These are phyloP conservation scores for Drosophila kuntzei DNA, from an alignment of 2,888 invertebrate genomes.

Conservation along the genomic window DNA sequence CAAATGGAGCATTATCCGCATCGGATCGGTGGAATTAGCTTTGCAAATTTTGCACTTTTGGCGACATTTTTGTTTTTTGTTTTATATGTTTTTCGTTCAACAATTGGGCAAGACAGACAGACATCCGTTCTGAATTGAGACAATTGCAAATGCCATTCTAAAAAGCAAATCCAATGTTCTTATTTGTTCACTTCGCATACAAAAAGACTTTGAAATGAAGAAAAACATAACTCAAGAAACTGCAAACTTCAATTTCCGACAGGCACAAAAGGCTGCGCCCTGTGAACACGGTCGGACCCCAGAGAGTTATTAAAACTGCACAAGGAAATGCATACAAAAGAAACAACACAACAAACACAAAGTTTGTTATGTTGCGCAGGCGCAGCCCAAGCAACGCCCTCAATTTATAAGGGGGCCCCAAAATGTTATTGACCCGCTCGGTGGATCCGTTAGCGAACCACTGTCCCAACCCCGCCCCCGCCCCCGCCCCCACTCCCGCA, in stretches of 20 bases:
- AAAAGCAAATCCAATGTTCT: slow-evolving; percentile 31
- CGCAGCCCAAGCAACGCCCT: slow-evolving; percentile 74
- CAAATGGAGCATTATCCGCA: slow-evolving; percentile 22
- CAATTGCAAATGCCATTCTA: slow-evolving; percentile 51
- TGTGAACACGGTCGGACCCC: slow-evolving; percentile 3
- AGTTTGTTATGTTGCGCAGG: slow-evolving; percentile 79
- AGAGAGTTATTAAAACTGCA: slow-evolving; percentile 68
- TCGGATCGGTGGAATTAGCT: slow-evolving; percentile 43
- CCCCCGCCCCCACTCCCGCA: background rate
- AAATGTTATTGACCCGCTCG: slow-evolving; percentile 74
- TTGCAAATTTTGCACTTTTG: slow-evolving; percentile 74
- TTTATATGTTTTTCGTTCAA: slow-evolving; percentile 20
- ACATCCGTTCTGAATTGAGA: slow-evolving; percentile 60
- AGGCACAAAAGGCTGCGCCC: slow-evolving; percentile 32
- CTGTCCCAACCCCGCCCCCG: background rate
- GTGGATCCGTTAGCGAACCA: slow-evolving; percentile 65
- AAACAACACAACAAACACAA: slow-evolving; percentile 58
- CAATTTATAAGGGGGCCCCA: slow-evolving; percentile 20
- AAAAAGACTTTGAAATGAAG: slow-evolving; percentile 2
- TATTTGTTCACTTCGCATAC: slow-evolving; percentile 19
- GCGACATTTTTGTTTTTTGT: slow-evolving; percentile 56
- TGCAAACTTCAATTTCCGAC: slow-evolving; percentile 68
- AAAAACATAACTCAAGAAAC: slow-evolving; percentile 57
- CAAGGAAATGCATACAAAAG: slow-evolving; percentile 52
- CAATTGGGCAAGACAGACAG: slow-evolving; percentile 63